Base-by-base conservation (phyloP, 2,113 vertebrate genomes). In the Cheilinus undulatus region DNA sequence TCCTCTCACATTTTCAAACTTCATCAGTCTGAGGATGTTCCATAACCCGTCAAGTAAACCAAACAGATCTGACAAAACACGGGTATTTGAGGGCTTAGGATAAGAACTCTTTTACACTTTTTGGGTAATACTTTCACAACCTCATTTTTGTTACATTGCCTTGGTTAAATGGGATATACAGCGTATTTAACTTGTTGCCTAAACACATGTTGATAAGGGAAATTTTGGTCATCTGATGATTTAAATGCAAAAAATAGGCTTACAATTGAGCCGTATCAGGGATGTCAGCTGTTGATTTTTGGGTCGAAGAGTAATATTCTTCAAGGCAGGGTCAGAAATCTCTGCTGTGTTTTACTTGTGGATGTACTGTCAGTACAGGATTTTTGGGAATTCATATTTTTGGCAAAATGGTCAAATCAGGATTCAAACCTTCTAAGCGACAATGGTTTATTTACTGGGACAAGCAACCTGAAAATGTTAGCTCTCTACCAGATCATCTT, bases 401-500 rank as follows among this genome's bases (percentile, higher is more conserved):
- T 60, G 51, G 5, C 38, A n/a, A 12, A 10, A 30, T 20, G 19
- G 28, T 78, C 4, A 48, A 57, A 70, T 43, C 51, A 42, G 4
- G 53, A 43, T 30, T 53, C 0, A 46, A 34, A 56, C 56, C 24
- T 43, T 56, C 4, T 12, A 0, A 27, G 40, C 38, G 24, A 45
- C 23, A 57, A 13, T 56, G 12, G 32, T 45, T 43, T 3, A 67
- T 62, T 23, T 17, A 43, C 1, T 32, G 36, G 28, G 32, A 59
- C 24, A 68, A 46, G 27, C 67, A 51, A 40, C 49, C 46, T 48
- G 58, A 69, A 74, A 49, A 3, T 23, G 42, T 75, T 76, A 73
- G 54, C 66, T 86, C 62, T 71, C 61, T 13, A 50, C 56, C 27
- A 72, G 30, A 69, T 67, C 3, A 7, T 68, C 51, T 49, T 23